Percentiles rank a stretch among this genome's conserved stretches.
These are phyloP conservation scores for Alosa sapidissima DNA, from an alignment of 2,797 vertebrate genomes.

Conservation along the genomic window DNA sequence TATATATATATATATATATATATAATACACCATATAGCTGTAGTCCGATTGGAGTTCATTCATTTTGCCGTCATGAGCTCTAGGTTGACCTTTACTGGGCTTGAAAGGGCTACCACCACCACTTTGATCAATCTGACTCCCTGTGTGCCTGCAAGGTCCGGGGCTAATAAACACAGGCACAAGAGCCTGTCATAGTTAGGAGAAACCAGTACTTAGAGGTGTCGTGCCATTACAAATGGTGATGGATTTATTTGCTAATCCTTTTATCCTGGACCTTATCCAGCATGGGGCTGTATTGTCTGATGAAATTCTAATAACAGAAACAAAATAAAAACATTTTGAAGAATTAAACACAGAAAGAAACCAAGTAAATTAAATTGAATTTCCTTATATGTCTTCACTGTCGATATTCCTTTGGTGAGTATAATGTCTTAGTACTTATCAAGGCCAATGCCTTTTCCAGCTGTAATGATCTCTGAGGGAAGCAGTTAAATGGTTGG, in stretches of 20 bases:
- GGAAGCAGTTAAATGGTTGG: neutral
- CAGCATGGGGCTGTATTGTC: neutral
- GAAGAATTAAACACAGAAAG: neutral
- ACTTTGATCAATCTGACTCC: constrained; percentile 60
- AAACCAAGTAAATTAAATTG: neutral
- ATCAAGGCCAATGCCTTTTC: neutral
- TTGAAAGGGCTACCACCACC: constrained; percentile 44
- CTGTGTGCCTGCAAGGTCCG: constrained; percentile 64
- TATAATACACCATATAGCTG: neutral
- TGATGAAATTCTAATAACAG: neutral
- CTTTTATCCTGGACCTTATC: neutral
- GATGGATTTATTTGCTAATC: neutral
- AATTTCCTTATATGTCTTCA: neutral
- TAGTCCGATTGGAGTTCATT: neutral
- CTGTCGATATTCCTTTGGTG: neutral
- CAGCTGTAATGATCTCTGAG: constrained; percentile 39
- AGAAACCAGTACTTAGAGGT: neutral
- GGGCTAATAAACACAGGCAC: constrained; percentile 60
- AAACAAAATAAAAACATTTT: neutral
- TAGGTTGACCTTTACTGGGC: neutral
- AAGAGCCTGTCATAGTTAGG: neutral
- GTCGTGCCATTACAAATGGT: neutral
- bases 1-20: no score
- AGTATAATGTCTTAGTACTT: neutral
- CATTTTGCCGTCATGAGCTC: neutral